Base-by-base conservation (phyloP, 23 tunicate species). In the Corella eumyota region DNA sequence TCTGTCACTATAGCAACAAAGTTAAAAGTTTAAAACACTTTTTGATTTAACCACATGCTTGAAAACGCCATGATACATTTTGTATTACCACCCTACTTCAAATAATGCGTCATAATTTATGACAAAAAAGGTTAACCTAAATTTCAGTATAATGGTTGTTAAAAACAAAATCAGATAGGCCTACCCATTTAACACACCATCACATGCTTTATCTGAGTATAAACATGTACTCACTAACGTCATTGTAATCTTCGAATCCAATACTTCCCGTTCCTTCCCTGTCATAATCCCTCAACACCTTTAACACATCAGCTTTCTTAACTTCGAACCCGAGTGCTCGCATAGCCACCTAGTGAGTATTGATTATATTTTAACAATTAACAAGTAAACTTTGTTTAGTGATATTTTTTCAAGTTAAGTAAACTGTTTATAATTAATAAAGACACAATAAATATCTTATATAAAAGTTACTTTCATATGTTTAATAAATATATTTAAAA, bases 311-410 rank as follows among this genome's bases (percentile, higher is more conserved):
- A 1, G 96, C 96, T 72, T 88, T 88, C 37, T 88, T 88, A 34
- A 88, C 96, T 67, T 88, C 96, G 58, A 88, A 88, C 27, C 96
- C 96, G 25, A 88, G 60, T 3, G 96, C 96, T 73, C 81, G 61
- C 96, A 88, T 88, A 2, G 85, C 87, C 32, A 79, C 83, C 83
- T 76, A 27, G n/a, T n/a, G 28, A 36, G 1, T 36, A 47, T 38
- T 19, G 47, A 6, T 58, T 26, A 11, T 13, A n/a, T 17, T 53
- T 6, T 21, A 53, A 15, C 59, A 17, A 40, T 40, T 40, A 9
- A 9, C 15, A 15, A 40, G 48, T 9, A 9, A 15, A 11, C 15
- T 9, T 40, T 11, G 11, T 40, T 11, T 15, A 40, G 13, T 40
- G 11, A 15, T 40, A 9, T 11, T 40, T 9, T 15, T 40, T 9